Base-by-base conservation (phyloP, 2,113 vertebrate genomes). In the Xiphorhynchus elegans region DNA sequence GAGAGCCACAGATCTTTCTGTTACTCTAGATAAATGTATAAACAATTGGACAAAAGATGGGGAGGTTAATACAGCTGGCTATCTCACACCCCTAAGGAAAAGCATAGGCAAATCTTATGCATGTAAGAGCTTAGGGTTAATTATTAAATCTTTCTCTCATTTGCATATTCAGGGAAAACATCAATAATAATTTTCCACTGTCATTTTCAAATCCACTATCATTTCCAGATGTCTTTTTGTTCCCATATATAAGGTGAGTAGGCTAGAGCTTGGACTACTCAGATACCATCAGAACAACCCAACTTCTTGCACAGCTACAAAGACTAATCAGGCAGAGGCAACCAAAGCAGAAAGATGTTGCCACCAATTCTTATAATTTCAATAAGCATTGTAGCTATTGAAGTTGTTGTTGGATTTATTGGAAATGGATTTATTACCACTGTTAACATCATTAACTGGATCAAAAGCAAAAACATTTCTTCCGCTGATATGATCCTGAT, bases 391-490 rank as follows among this genome's bases (percentile, higher is more conserved):
- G 49, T 87, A 76, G 62, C 62, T 73, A 9, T 79, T n/a, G 91
- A 96, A 87, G 84, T 93, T 85, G 53, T 87, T 33, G 42, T 72
- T 63, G 92, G 89, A 68, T 28, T 96, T 46, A 9, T 46, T 47
- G 89, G 94, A 73, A 97, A 97, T 63, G 87, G 95, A 90, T 76
- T 96, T 83, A 93, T 97, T 60, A 8, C 90, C 31, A 62, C 59
- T 49, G 78, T 91, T 91, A 96, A 88, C 62, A 78, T 59, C 21
- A 16, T 49, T 73, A 93, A 95, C 37, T 88, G 93, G 77, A 87
- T 91, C 50, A 88, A 87, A 92, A 92, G 7, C 52, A 83, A 70
- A 95, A 95, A 42, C 35, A 5, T 13, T 19, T 95, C 89, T 59
- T 78, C 68, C 0, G 55, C 81, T 24, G 52, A 90, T 63, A 42